Base-by-base conservation (phyloP, 1,140 invertebrate species). In the Zophobas morio region DNA sequence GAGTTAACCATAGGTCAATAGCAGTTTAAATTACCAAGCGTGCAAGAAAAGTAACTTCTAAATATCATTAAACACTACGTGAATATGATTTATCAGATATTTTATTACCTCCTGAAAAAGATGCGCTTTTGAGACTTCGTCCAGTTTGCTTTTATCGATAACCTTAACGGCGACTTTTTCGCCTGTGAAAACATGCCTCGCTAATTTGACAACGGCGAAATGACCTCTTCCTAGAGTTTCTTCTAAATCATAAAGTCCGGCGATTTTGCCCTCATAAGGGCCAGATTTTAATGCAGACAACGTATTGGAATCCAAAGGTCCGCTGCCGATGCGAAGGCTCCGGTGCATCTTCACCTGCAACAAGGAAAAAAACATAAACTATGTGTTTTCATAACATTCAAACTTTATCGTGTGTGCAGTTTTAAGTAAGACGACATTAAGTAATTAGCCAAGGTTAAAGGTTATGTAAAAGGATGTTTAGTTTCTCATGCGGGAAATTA, bases 151-250 rank as follows among this genome's bases (percentile, higher is more conserved):
- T 88, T 99, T 99, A 87, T 99, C 99, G 83, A 99, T 99, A 60
- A 99, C 94, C 90, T 96, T 95, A 47, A 95, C 94, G 60, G 94
- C 94, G 63, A 99, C 98, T 88, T 98, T 98, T 89, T 99, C 97
- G n/a, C 98, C 98, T 49, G 98, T 99, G 87, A 99, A 99, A 51
- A 99, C 98, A 91, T 99, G 99, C 79, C 96, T 90, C 5, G 99
- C 99, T 77, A 99, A 88, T 90, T 99, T 99, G 33, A 99, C 99
- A 60, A 99, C 97, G 74, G 98, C 98, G 91, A 99, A 99, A 89
- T 99, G 98, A 54, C 98, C 98, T 75, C 94, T 92, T 6, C 96
- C 96, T 8, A 98, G 88, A 0, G 97, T 99, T 86, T 98, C 95
- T 86, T 98, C 96, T 82, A 99, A 89, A 88, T 99, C 97, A 86